Conservation (phyloP, 2,113 vertebrate genomes). For the Mustela nigripes region DNA sequence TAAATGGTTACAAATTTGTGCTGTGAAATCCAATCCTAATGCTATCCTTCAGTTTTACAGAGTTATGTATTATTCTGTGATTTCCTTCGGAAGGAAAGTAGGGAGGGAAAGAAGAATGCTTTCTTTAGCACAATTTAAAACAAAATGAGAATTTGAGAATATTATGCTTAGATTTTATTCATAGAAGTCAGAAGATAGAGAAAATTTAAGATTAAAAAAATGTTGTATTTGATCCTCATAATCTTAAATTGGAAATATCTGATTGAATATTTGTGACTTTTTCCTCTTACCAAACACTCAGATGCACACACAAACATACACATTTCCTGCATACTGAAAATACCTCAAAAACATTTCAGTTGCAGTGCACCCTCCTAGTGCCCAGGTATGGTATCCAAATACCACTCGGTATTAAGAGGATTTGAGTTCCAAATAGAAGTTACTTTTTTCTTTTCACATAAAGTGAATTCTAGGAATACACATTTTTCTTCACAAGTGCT, state of each 20-base stretch:
- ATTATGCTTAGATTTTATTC: background rate
- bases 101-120: background rate
- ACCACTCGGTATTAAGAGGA: background rate
- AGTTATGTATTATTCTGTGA: background rate
- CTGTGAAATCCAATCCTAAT: background rate
- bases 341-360: background rate
- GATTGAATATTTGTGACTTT: background rate
- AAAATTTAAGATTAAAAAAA: background rate
- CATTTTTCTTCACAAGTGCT: background rate
- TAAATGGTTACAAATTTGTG: background rate
- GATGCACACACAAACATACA: background rate
- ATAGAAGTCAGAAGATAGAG: background rate
- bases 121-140: background rate
- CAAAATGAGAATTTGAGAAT: background rate
- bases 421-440: conserved; percentile 22
- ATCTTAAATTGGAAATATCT: background rate
- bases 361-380: background rate
- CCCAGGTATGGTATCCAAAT: background rate
- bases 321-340: background rate
- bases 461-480: background rate
- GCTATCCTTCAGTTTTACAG: background rate
- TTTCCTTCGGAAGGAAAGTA: background rate
- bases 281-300: background rate
- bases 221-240: background rate
- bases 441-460: background rate